Percentiles rank a stretch among this genome's conserved stretches.
Conservation (phyloP, 2,888 invertebrate species). For the Patella pellucida region DNA sequence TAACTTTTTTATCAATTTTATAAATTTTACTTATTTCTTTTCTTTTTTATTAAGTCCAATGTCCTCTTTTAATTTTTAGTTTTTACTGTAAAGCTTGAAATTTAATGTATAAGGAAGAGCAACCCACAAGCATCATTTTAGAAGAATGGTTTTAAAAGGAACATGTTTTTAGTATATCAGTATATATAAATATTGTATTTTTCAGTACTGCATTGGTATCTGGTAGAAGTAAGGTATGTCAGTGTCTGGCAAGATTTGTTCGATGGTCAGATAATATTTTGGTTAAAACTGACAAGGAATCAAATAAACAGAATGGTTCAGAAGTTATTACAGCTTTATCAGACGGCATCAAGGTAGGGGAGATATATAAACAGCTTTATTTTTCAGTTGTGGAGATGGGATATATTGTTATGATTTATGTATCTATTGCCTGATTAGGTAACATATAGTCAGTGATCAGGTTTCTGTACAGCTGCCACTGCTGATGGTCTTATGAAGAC, state of each 20-base stretch:
- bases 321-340: slow-evolving; percentile 80
- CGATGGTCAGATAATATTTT: slow-evolving; percentile 91
- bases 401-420: too few species aligned
- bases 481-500: too few species aligned
- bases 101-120: too few species aligned
- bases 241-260: slow-evolving; percentile 87
- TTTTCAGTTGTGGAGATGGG: too few species aligned
- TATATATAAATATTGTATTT: slow-evolving; percentile 18
- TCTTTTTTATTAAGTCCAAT: neutral
- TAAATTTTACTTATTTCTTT: neutral
- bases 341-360: slow-evolving; percentile 79
- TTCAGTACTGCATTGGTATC: slow-evolving; percentile 81
- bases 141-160: too few species aligned
- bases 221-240: slow-evolving; percentile 88
- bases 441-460: too few species aligned
- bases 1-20: too few species aligned
- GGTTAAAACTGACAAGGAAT: slow-evolving; percentile 71
- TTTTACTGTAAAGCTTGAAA: neutral
- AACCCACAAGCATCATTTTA: too few species aligned
- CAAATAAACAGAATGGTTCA: slow-evolving; percentile 51
- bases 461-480: too few species aligned
- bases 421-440: too few species aligned
- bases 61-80: neutral
- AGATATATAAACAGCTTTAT: too few species aligned
- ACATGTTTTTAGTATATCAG: neutral